Base-by-base conservation (phyloP, 2,113 vertebrate genomes). In the Zapus hudsonius region DNA sequence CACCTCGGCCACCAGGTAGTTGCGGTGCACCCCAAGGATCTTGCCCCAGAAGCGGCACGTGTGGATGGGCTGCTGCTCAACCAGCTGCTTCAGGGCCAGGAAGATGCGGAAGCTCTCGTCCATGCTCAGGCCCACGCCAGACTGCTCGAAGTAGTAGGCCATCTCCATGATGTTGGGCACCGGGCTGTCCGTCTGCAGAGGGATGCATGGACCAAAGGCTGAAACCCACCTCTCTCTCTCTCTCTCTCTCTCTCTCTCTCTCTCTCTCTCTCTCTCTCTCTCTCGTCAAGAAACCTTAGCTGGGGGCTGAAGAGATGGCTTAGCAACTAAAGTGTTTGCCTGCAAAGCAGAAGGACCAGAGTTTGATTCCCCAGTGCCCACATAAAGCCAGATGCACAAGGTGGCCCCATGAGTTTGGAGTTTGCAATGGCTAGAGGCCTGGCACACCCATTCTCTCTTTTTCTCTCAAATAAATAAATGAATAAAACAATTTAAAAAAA, bases 1-100 rank as follows among this genome's bases (percentile, higher is more conserved):
- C 82, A 97, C 98, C 96, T 99, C 99, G 1, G 98, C 98, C 84
- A 99, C 95, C 63, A 99, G 95, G 78, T 99, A 99, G 97, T 92
- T 98, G 81, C 96, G 93, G n/a, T 95, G 72, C 7, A 92, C 97
- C 38, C 99, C 99, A 84, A 99, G 95, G 87, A 99, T 97, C 89
- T 99, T 99, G 31, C 99, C 99, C 99, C 99, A 99, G 92, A 99
- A 97, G 86, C 98, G 97, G 92, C 99, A 99, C 7, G 44, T 97
- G 38, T 96, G 98, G 79, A 99, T 94, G 0, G 95, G 97, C 79
- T 98, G 98, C 0, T 97, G 97, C 61, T 98, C 98, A 57, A 98
- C 98, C 40, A 99, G 98, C 74, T 98, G 98, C 93, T 98, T 98
- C 64, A 99, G 97, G 1, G 98, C 98, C 64, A 99, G 97, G 84